These are phyloP conservation scores for Eurystomus gularis DNA, from an alignment of 2,113 vertebrate genomes.

Conservation along the genomic window DNA sequence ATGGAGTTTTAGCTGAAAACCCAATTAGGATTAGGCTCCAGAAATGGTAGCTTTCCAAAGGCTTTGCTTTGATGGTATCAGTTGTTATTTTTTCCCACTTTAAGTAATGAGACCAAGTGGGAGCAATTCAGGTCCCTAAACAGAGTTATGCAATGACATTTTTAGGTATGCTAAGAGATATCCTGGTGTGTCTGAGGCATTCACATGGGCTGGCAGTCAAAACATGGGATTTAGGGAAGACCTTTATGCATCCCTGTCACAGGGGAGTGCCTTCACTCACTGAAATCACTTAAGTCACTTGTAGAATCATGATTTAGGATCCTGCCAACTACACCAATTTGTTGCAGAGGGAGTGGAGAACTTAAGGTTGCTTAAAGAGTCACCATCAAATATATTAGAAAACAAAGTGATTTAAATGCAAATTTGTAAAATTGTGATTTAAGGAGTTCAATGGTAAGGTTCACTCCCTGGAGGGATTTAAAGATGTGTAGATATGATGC, in stretches of 20 bases:
- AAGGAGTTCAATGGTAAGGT: background rate
- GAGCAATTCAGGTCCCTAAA: background rate
- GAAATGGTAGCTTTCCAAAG: background rate
- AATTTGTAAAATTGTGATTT: background rate
- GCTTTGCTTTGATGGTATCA: background rate
- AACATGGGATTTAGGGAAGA: background rate
- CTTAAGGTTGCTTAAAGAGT: background rate
- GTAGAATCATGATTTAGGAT: background rate
- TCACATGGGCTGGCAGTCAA: background rate
- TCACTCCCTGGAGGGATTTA: background rate
- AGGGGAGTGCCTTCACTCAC: background rate
- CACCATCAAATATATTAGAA: background rate
- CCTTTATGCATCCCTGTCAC: fast-evolving
- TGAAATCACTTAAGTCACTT: background rate
- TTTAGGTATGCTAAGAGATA: background rate
- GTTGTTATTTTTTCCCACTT: background rate
- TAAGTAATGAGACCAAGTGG: background rate
- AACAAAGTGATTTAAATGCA: background rate
- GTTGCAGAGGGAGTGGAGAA: background rate
- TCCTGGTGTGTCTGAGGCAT: background rate
- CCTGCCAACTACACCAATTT: background rate
- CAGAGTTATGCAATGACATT: background rate
- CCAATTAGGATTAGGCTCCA: background rate
- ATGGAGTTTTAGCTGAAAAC: background rate
- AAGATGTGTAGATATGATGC: background rate